Evolutionary conservation across 2,113 vertebrate genomes (phyloP), one percentile per base, ranked within the genome.

Genomic region (Phalacrocorax aristotelis): DNA sequence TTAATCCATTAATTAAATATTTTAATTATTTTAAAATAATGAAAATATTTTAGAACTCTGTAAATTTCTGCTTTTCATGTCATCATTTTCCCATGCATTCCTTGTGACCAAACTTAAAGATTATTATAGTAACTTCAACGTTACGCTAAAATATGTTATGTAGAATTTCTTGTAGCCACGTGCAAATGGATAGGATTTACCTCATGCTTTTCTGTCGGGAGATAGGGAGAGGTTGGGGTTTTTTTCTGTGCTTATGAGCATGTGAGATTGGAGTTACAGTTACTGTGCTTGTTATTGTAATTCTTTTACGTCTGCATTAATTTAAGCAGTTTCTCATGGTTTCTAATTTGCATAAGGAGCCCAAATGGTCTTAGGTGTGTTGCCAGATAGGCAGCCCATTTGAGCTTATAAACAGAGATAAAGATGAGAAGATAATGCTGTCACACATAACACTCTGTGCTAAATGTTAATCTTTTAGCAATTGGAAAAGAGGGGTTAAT

Each of bases 161-260:
- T 20, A 23, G 10, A 79, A 64, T 36, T 30, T 75, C 7, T 52
- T 84, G 38, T 15, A 75, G 26, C 29, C 55, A 4, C 4, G 1
- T 76, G 19, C 6, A 9, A 65, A 7, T 52, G 25, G 29, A 13
- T 75, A 48, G 32, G 32, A 52, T 64, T 91, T 79, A 55, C 12
- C 15, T 79, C 14, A 4, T 72, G 10, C 3, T 90, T 95, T 87
- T 83, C n/a, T 75, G 1, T 72, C 4, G 36, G 15, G 65, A 72
- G 23, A 6, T 36, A 17, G 13, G 38, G 18, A 80, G 19, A 52
- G 11, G 32, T 10, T 76, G 34, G 13, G 5, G 0, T 0, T 0
- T 30, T 42, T 64, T 38, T 42, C 5, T 64, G 11, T 86, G 49
- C 52, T 72, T 83, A 32, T 38, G 60, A 88, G 9, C 29, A 8